Evolutionary conservation across 2,797 vertebrate genomes (phyloP), one percentile per base, ranked within the genome.

Genomic region (Scyliorhinus canicula): DNA sequence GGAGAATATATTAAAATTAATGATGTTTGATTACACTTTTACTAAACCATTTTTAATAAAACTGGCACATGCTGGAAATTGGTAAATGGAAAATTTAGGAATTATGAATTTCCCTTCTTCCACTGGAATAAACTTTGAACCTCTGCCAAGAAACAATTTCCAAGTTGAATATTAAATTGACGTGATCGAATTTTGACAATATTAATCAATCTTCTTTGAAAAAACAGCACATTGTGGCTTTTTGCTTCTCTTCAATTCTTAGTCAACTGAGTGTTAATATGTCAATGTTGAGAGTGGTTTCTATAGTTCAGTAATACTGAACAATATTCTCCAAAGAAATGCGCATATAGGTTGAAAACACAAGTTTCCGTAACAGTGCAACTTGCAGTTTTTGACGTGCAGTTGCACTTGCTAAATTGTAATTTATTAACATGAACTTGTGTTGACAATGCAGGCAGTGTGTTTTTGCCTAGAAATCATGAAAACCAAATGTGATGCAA

Each of bases 311-410:
- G 88, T 40, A 91, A 91, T 44, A 65, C 52, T 65, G 88, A 65
- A 91, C 57, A 86, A 40, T 91, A 63, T 91, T 91, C 21, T 65
- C 21, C 55, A 90, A 60, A 88, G 40, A n/a, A n/a, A 91, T 40
- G 1, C 21, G 55, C 57, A 91, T 65, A 21, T 90, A 63, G 55
- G 40, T 65, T 26, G 60, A 21, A n/a, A 65, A 65, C 88, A 74
- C n/a, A 91, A 91, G 65, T 91, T n/a, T 35, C 11, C 63, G 0
- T 26, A 60, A n/a, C 86, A 60, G 57, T 35, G 55, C 86, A 90
- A 60, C n/a, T 65, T 24, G 19, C 60, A 91, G 85, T 12, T 91
- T 65, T 24, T 44, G 88, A 91, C 57, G 26, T 44, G 88, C 60
- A 40, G 60, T 65, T 63, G 60, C n/a, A 88, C 28, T 88, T 88